Conservation (phyloP, 2,113 vertebrate species). For the Pachycephala philippinensis region DNA sequence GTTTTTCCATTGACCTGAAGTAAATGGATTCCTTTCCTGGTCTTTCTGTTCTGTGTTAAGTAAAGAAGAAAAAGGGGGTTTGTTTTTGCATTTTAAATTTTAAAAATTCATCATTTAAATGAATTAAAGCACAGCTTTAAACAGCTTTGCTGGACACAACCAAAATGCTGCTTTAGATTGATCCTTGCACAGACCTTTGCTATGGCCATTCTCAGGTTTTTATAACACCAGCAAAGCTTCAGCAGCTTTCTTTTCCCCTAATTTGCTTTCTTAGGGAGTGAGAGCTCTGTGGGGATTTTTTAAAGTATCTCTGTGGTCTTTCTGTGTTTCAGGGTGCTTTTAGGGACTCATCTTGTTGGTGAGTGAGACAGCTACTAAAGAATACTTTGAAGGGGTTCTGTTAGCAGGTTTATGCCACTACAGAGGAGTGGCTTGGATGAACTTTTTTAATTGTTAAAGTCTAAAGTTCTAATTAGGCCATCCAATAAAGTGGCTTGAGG, state of each 20-base stretch:
- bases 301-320: not conserved
- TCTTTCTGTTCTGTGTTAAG: not conserved
- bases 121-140: not conserved
- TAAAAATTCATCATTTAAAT: not conserved
- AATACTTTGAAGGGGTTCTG: not conserved
- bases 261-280: not conserved
- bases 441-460: not conserved
- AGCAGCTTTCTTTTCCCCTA: not conserved
- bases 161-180: not conserved
- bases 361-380: not conserved
- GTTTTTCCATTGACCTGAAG: not conserved
- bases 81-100: not conserved
- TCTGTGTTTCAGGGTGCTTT: not conserved
- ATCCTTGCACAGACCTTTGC: not conserved
- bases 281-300: not conserved
- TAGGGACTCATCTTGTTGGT: not conserved
- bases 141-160: not conserved
- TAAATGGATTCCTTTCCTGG: not conserved
- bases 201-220: not conserved
- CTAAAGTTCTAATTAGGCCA: not conserved
- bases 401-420: not conserved
- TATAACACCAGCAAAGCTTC: not conserved
- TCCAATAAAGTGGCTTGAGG: not conserved
- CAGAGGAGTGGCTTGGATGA: not conserved
- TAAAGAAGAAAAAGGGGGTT: not conserved